phyloP scores from a whole-genome alignment of 2,888 invertebrate species.

The Ptilodon capucinus region DNA sequence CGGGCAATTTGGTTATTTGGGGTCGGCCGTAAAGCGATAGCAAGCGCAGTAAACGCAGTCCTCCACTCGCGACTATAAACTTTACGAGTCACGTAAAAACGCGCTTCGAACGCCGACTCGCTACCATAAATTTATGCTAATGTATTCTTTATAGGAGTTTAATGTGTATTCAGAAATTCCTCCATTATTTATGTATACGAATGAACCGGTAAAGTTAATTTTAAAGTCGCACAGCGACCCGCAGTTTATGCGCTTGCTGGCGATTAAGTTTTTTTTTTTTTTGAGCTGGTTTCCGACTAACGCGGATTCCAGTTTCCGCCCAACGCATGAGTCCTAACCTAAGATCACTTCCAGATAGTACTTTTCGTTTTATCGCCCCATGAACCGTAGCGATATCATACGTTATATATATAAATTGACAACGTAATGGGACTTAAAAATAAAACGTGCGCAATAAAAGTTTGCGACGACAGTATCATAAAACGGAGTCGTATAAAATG shows the following conservation, averaged over 20 bases:
- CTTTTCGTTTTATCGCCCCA: conserved; percentile 34
- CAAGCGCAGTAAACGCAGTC: conserved; percentile 81
- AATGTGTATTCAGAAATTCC: conserved; percentile 82
- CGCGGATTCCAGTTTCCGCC: conserved; percentile 51
- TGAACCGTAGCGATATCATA: conserved; percentile 35
- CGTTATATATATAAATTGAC: conserved; percentile 55
- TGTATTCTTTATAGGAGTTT: conserved; percentile 83
- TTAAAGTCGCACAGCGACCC: conserved; percentile 75
- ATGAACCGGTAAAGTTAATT: conserved; percentile 82
- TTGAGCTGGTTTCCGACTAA: conserved; percentile 56
- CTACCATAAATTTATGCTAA: conserved; percentile 83
- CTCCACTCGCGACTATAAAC: conserved; percentile 82
- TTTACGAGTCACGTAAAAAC: conserved; percentile 83
- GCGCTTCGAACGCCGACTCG: conserved; percentile 79
- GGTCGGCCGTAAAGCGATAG: conserved; percentile 81
- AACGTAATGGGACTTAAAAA: conserved; percentile 57
- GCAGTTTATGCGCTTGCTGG: conserved; percentile 65
- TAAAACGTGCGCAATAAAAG: conserved; percentile 65
- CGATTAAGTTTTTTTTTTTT: conserved; percentile 66
- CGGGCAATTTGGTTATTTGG: conserved; percentile 80
- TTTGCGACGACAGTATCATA: conserved; percentile 68
- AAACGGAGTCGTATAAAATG: conserved; percentile 63
- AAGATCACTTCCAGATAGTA: conserved; percentile 43
- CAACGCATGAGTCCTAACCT: conserved; percentile 42
- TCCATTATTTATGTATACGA: conserved; percentile 82